A percentile compares a stretch with the other conserved stretches of the same genome.
Evolutionary conservation across 2,113 vertebrate species (phyloP).

Genomic region (Myotis lucifugus): DNA sequence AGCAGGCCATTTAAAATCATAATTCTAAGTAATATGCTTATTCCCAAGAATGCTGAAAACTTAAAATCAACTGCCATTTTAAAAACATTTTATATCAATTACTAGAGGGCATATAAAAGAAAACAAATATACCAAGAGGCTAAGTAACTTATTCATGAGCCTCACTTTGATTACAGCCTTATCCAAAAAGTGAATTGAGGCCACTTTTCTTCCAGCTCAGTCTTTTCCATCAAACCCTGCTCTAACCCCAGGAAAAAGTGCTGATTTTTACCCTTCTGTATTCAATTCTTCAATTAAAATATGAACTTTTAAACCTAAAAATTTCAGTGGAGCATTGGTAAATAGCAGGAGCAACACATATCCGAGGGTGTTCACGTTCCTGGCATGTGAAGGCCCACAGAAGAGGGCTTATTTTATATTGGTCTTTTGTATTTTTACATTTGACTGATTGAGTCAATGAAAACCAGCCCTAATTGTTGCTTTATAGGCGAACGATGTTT

Average conservation of each 20-base stretch:
- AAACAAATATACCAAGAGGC: not conserved
- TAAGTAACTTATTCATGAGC: not conserved
- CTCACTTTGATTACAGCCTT: not conserved
- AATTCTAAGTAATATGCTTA: not conserved
- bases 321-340: constrained; percentile 47
- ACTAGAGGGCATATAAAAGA: not conserved
- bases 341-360: constrained; percentile 75
- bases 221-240: not conserved
- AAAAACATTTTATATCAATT: not conserved
- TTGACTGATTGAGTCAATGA: constrained; percentile 82
- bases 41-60: not conserved
- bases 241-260: not conserved
- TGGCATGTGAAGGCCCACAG: constrained; percentile 70
- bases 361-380: constrained; percentile 67
- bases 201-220: not conserved
- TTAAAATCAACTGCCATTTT: not conserved
- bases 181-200: not conserved
- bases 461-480: constrained; percentile 84
- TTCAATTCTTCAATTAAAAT: constrained; percentile 77
- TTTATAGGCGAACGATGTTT: constrained; percentile 86
- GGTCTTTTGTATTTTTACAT: constrained; percentile 75
- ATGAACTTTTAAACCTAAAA: constrained; percentile 84
- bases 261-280: constrained; percentile 20
- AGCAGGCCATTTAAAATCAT: not conserved
- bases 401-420: constrained; percentile 79